phyloP scores from a whole-genome alignment of 2,113 vertebrate species.

The Daboia siamensis region DNA sequence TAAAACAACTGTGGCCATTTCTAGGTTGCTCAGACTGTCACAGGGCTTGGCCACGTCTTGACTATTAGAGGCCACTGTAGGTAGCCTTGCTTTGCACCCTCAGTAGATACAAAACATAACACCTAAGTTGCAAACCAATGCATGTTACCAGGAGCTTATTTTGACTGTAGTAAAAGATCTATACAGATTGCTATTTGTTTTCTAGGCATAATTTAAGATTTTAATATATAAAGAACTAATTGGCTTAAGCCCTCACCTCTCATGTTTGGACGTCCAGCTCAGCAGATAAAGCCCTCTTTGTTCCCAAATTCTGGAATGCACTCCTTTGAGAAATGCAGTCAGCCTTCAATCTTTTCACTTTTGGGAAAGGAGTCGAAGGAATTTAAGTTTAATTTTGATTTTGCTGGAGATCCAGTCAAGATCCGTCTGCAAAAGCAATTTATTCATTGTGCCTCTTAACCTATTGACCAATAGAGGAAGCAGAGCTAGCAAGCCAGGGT shows the following conservation, averaged over 20 bases:
- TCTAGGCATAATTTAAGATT: not conserved
- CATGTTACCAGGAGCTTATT: not conserved
- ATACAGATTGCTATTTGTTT: not conserved
- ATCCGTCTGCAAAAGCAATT: not conserved
- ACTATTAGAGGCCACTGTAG: not conserved
- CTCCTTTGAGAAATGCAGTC: not conserved
- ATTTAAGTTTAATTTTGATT: not conserved
- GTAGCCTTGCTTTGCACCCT: not conserved
- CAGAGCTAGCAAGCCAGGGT: not conserved
- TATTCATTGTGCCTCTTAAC: not conserved
- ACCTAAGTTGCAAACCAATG: not conserved
- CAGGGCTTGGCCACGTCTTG: not conserved
- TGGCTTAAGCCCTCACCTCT: not conserved
- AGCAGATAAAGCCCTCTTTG: not conserved
- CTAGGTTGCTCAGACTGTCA: not conserved
- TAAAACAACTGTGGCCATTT: not conserved
- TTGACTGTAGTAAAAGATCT: not conserved
- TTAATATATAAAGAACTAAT: not conserved
- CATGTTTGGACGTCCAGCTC: not conserved
- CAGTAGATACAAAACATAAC: not conserved
- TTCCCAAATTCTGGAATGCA: not conserved
- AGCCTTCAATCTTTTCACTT: not conserved
- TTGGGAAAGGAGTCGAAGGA: not conserved
- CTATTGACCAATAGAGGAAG: not conserved
- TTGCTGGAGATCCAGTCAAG: not conserved